Evolutionary conservation across 53 echinoderm and acorn worm species (phyloP).

Genomic region (Paracentrotus lividus): DNA sequence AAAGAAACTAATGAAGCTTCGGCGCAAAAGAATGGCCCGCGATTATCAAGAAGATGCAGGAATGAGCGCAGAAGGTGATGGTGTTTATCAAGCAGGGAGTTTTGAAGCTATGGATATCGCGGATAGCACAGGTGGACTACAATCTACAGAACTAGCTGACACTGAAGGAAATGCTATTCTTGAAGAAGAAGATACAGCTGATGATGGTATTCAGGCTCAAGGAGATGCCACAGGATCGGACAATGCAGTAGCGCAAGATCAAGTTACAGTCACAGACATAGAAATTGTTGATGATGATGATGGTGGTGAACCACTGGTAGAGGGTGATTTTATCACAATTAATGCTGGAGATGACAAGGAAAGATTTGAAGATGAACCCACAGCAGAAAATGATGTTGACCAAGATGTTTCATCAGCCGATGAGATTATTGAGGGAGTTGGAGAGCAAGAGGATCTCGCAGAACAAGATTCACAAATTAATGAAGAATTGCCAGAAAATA

Average conservation of each 20-base stretch:
- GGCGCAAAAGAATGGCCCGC: slow-evolving; percentile 53
- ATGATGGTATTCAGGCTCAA: background rate
- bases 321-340: slow-evolving; percentile 7
- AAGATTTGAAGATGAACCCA: background rate
- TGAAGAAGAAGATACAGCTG: background rate
- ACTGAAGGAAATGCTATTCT: background rate
- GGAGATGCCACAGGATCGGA: background rate
- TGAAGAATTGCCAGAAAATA: background rate
- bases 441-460: background rate
- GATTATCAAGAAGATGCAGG: background rate
- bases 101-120: slow-evolving; percentile 45
- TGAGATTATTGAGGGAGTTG: background rate
- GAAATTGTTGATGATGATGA: slow-evolving; percentile 61
- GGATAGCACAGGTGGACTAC: background rate
- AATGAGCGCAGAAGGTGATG: background rate
- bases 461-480: background rate
- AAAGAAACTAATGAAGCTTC: slow-evolving; percentile 57
- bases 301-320: slow-evolving; percentile 17
- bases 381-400: background rate
- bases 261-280: slow-evolving; percentile 67
- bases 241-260: slow-evolving; percentile 23
- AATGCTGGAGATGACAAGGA: background rate
- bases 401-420: background rate
- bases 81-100: slow-evolving; percentile 63
- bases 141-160: slow-evolving; percentile 30